phyloP scores from a whole-genome alignment of 2,888 invertebrate genomes.

The Cryptus armator region DNA sequence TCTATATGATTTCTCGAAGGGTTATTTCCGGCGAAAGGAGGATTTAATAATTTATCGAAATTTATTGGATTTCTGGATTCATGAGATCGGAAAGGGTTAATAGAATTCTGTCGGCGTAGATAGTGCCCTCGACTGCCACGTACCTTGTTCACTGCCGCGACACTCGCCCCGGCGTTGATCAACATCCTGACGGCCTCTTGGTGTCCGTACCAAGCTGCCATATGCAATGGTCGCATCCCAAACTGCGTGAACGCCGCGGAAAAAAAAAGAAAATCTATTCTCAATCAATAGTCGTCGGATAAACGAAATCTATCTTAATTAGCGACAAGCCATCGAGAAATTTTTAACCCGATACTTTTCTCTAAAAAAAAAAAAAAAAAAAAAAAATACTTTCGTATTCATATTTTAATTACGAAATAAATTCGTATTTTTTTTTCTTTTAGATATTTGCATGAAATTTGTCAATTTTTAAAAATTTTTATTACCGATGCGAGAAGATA shows the following conservation, averaged over 20 bases:
- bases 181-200: constrained; percentile 90
- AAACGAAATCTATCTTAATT: neutral
- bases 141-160: constrained; percentile 91
- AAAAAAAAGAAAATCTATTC: neutral
- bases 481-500: too few species aligned
- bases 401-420: too few species aligned
- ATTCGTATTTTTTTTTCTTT: neutral
- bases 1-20: neutral
- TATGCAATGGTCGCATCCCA: constrained; percentile 91
- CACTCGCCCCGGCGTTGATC: constrained; percentile 89
- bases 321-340: neutral
- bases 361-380: neutral
- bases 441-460: neutral
- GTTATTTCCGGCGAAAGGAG: constrained; percentile 3
- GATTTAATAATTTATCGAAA: constrained; percentile 47
- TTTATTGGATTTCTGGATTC: constrained; percentile 18
- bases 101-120: constrained; percentile 35
- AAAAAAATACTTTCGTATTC: too few species aligned
- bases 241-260: constrained; percentile 86
- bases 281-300: neutral
- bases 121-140: constrained; percentile 39
- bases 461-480: neutral
- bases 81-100: constrained; percentile 12
- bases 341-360: neutral
- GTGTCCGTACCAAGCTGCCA: constrained; percentile 92